These are phyloP conservation scores for Holocentrus rufus DNA, from an alignment of 2,797 vertebrate species.

Conservation along the genomic window DNA sequence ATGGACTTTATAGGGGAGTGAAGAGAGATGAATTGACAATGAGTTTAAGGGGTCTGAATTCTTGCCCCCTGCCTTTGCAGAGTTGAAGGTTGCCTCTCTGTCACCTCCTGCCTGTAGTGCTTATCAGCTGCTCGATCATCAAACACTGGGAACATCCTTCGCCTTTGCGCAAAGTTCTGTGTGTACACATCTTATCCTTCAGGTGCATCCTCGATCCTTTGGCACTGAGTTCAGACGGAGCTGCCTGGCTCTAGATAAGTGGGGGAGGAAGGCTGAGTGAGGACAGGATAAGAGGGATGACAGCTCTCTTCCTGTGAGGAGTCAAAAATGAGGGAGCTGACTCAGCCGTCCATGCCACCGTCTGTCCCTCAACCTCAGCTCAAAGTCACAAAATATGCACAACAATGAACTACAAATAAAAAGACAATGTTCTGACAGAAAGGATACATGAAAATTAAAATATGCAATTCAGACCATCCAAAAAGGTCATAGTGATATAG, in stretches of 20 bases:
- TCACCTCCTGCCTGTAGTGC: slow-evolving; percentile 28
- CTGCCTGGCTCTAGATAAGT: slow-evolving; percentile 64
- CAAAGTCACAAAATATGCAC: slow-evolving; percentile 23
- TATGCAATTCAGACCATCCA: not conserved
- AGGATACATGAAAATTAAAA: not conserved
- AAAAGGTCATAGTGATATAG: not conserved
- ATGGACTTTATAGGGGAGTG: slow-evolving; percentile 67
- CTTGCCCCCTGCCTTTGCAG: slow-evolving; percentile 59
- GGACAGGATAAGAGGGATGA: slow-evolving; percentile 63
- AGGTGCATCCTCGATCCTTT: slow-evolving; percentile 58
- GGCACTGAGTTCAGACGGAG: slow-evolving; percentile 71
- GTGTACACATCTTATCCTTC: slow-evolving; percentile 58
- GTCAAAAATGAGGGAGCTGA: slow-evolving; percentile 55
- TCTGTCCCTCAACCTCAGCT: slow-evolving; percentile 35
- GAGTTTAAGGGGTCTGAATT: slow-evolving; percentile 58
- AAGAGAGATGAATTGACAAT: slow-evolving; percentile 69
- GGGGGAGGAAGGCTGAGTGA: slow-evolving; percentile 43
- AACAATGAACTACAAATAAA: slow-evolving; percentile 1
- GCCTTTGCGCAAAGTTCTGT: slow-evolving; percentile 27
- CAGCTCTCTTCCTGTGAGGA: slow-evolving; percentile 75
- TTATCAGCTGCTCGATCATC: slow-evolving; percentile 72
- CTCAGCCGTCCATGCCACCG: slow-evolving; percentile 27
- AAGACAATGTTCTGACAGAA: not conserved
- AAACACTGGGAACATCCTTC: slow-evolving; percentile 56
- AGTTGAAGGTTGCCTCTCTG: slow-evolving; percentile 51